Percentiles rank a stretch among this genome's conserved stretches.
phyloP scores from a whole-genome alignment of 1,140 invertebrate genomes.

The Ganaspis sp. region DNA sequence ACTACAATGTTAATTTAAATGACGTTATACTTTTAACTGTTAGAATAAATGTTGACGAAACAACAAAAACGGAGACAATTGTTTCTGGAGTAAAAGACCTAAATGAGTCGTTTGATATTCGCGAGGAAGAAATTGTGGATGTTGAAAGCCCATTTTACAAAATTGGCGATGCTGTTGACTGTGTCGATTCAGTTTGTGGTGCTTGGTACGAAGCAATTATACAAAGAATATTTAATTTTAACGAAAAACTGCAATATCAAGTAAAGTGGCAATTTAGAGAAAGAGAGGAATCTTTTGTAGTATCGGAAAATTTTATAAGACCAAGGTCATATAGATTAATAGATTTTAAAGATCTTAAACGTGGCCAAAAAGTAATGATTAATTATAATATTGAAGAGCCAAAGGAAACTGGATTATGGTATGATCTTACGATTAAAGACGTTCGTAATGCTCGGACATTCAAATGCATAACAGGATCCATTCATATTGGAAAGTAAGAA shows the following conservation, averaged over 20 bases:
- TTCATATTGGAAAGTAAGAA: conserved; percentile 63
- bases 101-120: conserved; percentile 30
- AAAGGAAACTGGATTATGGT: conserved; percentile 85
- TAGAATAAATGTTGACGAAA: conserved; percentile 56
- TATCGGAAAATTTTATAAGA: conserved; percentile 79
- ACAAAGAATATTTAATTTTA: conserved; percentile 68
- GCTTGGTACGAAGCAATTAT: conserved; percentile 83
- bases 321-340: conserved; percentile 81
- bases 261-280: conserved; percentile 71
- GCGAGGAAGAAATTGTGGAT: conserved; percentile 65
- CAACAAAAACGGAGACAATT: not conserved
- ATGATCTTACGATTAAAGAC: conserved; percentile 79
- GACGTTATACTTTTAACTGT: conserved; percentile 87
- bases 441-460: conserved; percentile 55
- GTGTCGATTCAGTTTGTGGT: conserved; percentile 76
- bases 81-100: not conserved
- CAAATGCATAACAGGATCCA: conserved; percentile 62
- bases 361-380: conserved; percentile 82
- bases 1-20: conserved; percentile 88
- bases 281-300: conserved; percentile 75
- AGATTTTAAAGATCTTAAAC: conserved; percentile 77
- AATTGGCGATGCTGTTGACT: conserved; percentile 85
- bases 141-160: conserved; percentile 78
- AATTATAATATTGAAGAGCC: conserved; percentile 88
- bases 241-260: conserved; percentile 71